These are phyloP conservation scores for Sesia bembeciformis DNA, from an alignment of 2,888 invertebrate genomes.

Conservation along the genomic window DNA sequence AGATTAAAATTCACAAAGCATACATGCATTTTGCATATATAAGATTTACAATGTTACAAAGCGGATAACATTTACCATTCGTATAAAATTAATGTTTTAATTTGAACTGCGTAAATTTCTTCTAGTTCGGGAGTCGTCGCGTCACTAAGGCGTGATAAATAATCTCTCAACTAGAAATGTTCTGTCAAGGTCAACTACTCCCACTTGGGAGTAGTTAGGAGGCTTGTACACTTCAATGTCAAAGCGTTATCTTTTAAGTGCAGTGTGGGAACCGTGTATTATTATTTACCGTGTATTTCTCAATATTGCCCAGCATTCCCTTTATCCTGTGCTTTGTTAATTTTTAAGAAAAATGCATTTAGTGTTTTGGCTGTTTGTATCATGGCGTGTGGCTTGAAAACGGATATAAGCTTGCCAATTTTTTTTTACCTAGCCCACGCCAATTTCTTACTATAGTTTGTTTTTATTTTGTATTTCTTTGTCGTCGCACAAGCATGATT, in stretches of 20 bases:
- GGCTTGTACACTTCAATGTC: neutral
- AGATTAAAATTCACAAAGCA: too few species aligned
- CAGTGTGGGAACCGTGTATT: neutral
- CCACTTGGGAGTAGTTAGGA: too few species aligned
- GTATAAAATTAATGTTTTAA: too few species aligned
- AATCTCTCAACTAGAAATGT: too few species aligned
- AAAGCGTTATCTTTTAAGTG: neutral
- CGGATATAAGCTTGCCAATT: neutral
- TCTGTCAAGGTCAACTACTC: neutral
- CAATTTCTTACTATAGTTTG: neutral
- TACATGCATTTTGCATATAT: too few species aligned
- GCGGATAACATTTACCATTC: too few species aligned
- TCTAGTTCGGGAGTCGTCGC: too few species aligned
- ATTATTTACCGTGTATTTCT: neutral
- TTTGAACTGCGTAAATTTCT: too few species aligned
- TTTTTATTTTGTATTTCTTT: neutral
- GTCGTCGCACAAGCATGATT: conserved; percentile 4
- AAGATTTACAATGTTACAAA: too few species aligned
- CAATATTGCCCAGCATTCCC: neutral
- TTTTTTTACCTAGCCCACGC: neutral
- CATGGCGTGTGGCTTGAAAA: neutral
- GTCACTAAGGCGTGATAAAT: too few species aligned
- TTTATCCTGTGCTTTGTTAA: neutral
- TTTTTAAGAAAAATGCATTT: neutral
- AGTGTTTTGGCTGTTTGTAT: neutral